phyloP scores from a whole-genome alignment of 2,797 vertebrate genomes.

The Australoheros facetus region DNA sequence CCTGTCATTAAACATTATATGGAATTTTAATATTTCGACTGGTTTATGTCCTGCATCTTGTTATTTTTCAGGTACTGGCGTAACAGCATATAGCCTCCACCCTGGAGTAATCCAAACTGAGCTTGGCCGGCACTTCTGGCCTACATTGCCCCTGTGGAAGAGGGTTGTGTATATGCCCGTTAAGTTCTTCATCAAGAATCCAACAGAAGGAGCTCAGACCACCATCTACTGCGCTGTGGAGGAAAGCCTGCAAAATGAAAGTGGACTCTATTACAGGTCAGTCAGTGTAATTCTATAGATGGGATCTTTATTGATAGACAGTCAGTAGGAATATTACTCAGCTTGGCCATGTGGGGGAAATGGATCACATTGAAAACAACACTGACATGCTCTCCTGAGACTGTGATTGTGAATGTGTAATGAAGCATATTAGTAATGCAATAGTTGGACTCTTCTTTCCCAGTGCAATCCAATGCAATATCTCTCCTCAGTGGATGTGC shows the following conservation, averaged over 20 bases:
- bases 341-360: neutral
- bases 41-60: neutral
- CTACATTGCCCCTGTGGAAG: constrained; percentile 61
- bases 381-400: neutral
- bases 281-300: constrained; percentile 12
- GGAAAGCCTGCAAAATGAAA: constrained; percentile 67
- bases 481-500: neutral
- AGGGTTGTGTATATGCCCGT: constrained; percentile 44
- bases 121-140: constrained; percentile 59
- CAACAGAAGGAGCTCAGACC: constrained; percentile 75
- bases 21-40: neutral
- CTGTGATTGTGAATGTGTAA: neutral
- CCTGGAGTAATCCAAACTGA: constrained; percentile 75
- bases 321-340: neutral
- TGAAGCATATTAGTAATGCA: neutral
- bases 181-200: constrained; percentile 60
- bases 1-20: neutral
- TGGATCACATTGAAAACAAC: neutral
- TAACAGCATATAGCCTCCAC: constrained; percentile 74
- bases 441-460: neutral
- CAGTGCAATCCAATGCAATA: neutral
- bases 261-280: constrained; percentile 78
- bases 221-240: constrained; percentile 78
- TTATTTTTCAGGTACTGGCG: constrained; percentile 53
- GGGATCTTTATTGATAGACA: neutral